phyloP scores from a whole-genome alignment of 1,140 invertebrate genomes.

The Phymastichus coffea region DNA sequence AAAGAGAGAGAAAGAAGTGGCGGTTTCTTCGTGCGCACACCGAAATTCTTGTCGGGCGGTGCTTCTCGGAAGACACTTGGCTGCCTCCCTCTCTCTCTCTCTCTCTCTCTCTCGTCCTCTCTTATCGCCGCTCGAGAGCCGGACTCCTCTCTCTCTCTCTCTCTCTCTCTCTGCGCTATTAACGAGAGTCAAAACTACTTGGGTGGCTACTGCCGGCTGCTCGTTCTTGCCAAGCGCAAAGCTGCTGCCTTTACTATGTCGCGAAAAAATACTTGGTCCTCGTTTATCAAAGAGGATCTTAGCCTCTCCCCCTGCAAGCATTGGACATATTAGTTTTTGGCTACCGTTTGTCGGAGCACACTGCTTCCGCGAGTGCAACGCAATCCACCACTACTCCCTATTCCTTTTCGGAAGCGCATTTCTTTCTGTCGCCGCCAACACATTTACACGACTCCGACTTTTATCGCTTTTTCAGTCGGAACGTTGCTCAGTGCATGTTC shows the following conservation, averaged over 20 bases:
- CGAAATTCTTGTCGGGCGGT: constrained; percentile 18
- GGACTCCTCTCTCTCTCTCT: neutral
- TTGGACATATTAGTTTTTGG: neutral
- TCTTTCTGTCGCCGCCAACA: too few relatives aligned
- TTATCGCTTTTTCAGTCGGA: too few relatives aligned
- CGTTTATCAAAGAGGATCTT: too few relatives aligned
- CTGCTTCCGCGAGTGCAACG: neutral
- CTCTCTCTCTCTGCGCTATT: constrained; percentile 33
- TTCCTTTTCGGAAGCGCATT: too few relatives aligned
- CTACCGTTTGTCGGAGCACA: constrained; percentile 19
- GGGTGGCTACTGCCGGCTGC: constrained; percentile 41
- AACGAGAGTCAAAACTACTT: constrained; percentile 48
- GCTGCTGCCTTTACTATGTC: too few relatives aligned
- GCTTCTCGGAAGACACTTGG: constrained; percentile 21
- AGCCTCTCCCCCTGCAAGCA: too few relatives aligned
- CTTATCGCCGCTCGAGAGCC: too few relatives aligned
- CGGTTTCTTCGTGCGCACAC: constrained; percentile 9
- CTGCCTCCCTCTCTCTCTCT: neutral
- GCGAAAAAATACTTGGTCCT: too few relatives aligned
- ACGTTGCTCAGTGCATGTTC: too few relatives aligned
- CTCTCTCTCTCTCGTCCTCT: neutral
- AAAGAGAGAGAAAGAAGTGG: neutral
- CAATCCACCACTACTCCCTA: too few relatives aligned
- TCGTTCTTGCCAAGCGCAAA: too few relatives aligned
- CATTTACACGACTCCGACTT: too few relatives aligned